phyloP scores from a whole-genome alignment of 2,888 invertebrate genomes.

The Gymnocheta viridis region DNA sequence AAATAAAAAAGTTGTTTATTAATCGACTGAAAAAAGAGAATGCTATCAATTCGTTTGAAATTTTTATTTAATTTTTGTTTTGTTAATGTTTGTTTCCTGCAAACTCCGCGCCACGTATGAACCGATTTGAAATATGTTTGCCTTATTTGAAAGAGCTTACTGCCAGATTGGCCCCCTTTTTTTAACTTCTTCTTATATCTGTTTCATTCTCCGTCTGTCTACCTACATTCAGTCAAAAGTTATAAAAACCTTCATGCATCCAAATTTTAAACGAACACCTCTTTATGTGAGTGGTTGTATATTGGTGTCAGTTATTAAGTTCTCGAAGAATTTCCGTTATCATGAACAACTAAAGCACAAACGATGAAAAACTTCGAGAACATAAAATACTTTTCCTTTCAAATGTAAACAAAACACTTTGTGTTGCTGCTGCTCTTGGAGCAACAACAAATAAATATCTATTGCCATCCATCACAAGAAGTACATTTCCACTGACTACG shows the following conservation, averaged over 20 bases:
- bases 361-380: not conserved
- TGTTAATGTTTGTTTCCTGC: too few relatives aligned
- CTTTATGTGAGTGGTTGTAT: not conserved
- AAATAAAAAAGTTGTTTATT: too few relatives aligned
- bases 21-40: too few relatives aligned
- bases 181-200: too few relatives aligned
- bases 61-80: too few relatives aligned
- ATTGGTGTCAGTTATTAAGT: slow-evolving; percentile 15
- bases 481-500: not conserved
- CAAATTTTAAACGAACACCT: not conserved
- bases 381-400: slow-evolving; percentile 4
- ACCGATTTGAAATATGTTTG: too few relatives aligned
- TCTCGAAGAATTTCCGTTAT: slow-evolving; percentile 18
- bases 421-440: not conserved
- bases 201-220: too few relatives aligned
- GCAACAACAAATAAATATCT: not conserved
- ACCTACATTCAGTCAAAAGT: not conserved
- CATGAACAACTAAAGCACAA: not conserved
- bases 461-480: not conserved
- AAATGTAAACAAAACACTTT: slow-evolving; percentile 39
- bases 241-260: not conserved
- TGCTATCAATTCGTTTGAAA: too few relatives aligned
- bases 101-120: too few relatives aligned
- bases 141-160: too few relatives aligned
- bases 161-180: too few relatives aligned